Evolutionary conservation across 2,888 invertebrate species (phyloP), one percentile per base, ranked within the genome.

Genomic region (Digitonthophagus gazella): DNA sequence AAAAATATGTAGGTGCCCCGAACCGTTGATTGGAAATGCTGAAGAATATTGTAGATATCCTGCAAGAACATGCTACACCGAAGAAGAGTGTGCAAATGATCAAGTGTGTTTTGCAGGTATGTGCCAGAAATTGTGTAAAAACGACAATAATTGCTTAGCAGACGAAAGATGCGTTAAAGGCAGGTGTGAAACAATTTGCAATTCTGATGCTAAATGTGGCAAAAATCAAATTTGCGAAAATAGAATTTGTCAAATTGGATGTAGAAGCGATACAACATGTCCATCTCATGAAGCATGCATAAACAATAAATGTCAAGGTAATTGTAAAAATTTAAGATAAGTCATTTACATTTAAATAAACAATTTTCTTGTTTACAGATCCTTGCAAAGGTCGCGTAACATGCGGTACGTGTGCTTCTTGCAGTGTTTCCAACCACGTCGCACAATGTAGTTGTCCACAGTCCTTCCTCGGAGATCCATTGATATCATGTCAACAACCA

Each of bases 161-260:
- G 93, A 95, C 78, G 95, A 96, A 82, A 89, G 93, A 75, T 96
- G 96, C 80, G 89, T 95, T 73, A 87, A 89, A 67, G 94, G 93
- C 58, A 88, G 91, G 66, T 96, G 96, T 78, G 91, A 92, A 81
- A 86, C 91, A 1, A 90, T 96, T 22, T 96, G 96, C 79, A 96
- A 95, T 79, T 93, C 91, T 66, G 95, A 96, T 80, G 87, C 90
- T 11, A 90, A 91, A 70, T 96, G 96, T 78, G 88, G 88, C 15
- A 85, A 87, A 11, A 91, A 92, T 74, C 93, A 95, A 82, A 94
- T 96, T 76, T 96, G 96, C 78, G 92, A 93, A 80, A 93, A 92
- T 76, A 87, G 95, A 76, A 86, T 95, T 72, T 96, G 96, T 80
- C 90, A 93, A 78, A 88, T 91, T 76, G 96, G 96, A 61, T 96